phyloP scores from a whole-genome alignment of 2,113 vertebrate species.

The Mormyrus iriodes region DNA sequence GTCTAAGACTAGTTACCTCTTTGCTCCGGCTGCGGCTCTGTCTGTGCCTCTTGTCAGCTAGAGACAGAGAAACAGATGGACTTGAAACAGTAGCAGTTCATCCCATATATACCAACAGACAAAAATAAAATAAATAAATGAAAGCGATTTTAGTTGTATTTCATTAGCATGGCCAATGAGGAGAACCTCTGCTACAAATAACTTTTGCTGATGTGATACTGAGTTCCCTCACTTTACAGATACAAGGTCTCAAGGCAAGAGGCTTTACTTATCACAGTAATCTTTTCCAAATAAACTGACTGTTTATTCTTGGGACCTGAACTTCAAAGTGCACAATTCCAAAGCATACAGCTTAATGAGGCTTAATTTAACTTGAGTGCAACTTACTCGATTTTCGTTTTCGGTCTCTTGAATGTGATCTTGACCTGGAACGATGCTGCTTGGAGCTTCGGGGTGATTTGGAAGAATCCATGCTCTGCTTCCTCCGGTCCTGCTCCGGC shows the following conservation, averaged over 20 bases:
- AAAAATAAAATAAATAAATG: background rate
- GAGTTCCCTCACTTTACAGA: background rate
- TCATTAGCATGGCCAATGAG: background rate
- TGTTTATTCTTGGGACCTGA: background rate
- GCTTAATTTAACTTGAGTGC: background rate
- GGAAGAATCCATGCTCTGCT: conserved; percentile 75
- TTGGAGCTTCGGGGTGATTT: conserved; percentile 81
- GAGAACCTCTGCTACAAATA: background rate
- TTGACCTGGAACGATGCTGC: conserved; percentile 85
- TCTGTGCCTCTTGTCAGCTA: conserved; percentile 77
- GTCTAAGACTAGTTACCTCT: conserved; percentile 94
- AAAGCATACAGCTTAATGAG: background rate
- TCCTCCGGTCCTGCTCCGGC: conserved; percentile 73
- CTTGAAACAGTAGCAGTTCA: background rate
- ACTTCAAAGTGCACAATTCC: background rate
- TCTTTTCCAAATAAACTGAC: background rate
- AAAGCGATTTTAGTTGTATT: background rate
- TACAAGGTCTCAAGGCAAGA: background rate
- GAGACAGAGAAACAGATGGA: conserved; percentile 13
- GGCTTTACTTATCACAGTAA: background rate
- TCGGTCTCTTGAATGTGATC: conserved; percentile 78
- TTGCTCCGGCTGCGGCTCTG: conserved; percentile 96
- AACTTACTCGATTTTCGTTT: conserved; percentile 76
- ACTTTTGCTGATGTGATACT: background rate
- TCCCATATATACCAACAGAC: background rate